Evolutionary conservation across 1,140 invertebrate species (phyloP).

Genomic region (Nymphalis io): DNA sequence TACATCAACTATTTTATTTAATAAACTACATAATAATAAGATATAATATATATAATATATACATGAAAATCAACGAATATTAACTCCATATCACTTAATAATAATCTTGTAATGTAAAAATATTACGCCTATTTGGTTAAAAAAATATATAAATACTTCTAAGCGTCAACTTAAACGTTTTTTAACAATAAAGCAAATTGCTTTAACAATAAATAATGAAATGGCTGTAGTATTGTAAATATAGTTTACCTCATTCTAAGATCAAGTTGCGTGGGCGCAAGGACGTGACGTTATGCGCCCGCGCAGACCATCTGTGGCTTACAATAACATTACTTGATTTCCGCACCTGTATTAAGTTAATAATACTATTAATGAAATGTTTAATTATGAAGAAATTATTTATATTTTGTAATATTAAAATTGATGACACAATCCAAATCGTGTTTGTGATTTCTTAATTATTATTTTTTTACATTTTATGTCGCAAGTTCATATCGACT

Average conservation of each 20-base stretch:
- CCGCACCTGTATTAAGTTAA: neutral
- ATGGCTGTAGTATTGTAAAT: neutral
- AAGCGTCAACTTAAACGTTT: neutral
- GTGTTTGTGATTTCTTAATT: neutral
- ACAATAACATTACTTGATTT: constrained; percentile 7
- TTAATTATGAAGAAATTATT: neutral
- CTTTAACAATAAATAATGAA: neutral
- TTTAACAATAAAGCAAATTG: neutral
- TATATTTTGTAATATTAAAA: no score
- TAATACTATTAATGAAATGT: neutral
- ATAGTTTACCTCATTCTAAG: constrained; percentile 31
- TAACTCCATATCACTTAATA: no score
- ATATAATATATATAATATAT: no score
- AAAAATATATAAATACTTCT: no score
- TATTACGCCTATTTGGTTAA: no score
- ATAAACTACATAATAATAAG: no score
- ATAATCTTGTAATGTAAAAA: no score
- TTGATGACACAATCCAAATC: no score
- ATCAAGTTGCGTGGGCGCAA: constrained; percentile 39
- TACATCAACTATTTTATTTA: no score
- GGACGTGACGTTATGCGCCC: constrained; percentile 22
- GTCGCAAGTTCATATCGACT: no score
- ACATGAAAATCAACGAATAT: no score
- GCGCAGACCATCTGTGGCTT: neutral
- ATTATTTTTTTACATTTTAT: no score